Base-by-base conservation (phyloP, 2,113 vertebrate species). In the Verasper variegatus region DNA sequence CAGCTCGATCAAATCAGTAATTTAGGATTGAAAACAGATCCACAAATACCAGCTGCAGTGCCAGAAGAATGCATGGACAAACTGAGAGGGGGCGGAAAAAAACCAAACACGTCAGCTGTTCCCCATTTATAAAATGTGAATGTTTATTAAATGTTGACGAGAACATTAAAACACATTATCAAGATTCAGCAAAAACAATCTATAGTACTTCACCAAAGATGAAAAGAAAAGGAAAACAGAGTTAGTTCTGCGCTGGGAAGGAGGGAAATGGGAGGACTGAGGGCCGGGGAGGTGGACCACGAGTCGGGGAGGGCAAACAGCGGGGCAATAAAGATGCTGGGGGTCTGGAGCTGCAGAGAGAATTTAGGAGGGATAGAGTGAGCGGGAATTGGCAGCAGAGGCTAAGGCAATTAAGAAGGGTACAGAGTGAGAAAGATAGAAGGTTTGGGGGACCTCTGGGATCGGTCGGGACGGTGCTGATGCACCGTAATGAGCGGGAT, bases 101-200 rank as follows among this genome's bases (percentile, higher is more conserved):
- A 31, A 51, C 47, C 62, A 68, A 56, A 78, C 72, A 69, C 35
- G 54, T 69, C 12, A 13, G 69, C 20, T 71, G 49, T 67, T 83
- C 75, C 81, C 88, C 91, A 90, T 88, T 93, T 94, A 92, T 84
- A 94, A 94, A 94, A 94, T 92, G 92, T 92, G 93, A 93, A 93
- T 92, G 90, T 94, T 94, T 94, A 94, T 94, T 94, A 93, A 94
- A 94, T 93, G 93, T 91, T 54, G 91, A 93, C 93, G 91, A 90
- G 90, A 93, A 94, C 94, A 94, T 91, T 93, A 89, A 93, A 94
- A 94, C 94, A 94, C 92, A 90, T 88, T 93, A 93, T 93, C 92
- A 93, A 93, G 92, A 93, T 92, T 92, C 91, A 88, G 92, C 93
- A 88, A 92, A 54, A 93, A 92, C 90, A 89, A 94, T 89, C 89